Evolutionary conservation across 1,140 invertebrate species (phyloP), one percentile per base, ranked within the genome.

Genomic region (Phymastichus coffea): DNA sequence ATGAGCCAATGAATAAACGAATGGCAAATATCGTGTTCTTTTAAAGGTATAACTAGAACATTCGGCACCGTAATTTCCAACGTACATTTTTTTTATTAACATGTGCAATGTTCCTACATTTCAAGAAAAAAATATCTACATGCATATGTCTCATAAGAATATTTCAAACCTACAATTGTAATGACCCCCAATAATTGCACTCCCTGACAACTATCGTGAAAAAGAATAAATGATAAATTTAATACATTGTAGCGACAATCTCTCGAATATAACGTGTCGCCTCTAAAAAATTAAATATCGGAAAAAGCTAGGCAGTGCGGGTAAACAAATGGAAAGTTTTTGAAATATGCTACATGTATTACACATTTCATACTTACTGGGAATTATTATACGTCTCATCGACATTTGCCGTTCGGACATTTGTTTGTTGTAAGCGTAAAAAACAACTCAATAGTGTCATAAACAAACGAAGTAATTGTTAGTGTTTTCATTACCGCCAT

Each of bases 371-470:
- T 4, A 23, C 41, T 14, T 10, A 52, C 22, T 26, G 33, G 12
- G 1, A 46, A 44, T 37, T 44, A 59, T 44, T 47, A 4, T 37
- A 12, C 6, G 14, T 44, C 12, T 20, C 14, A 47, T 17, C 4
- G 47, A 37, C 38, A 17, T 43, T 25, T 28, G 14, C 35, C 43
- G 15, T 59, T 10, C 25, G 30, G 22, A 17, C 4, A 12, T 14
- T 10, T 53, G 25, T 37, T 15, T 7, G 10, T 38, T 59, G 2
- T 33, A 37, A 52, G 37, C 14, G 12, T 52, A 20, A 26, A 22
- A 28, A 48, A 40, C 26, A 59, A 59, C 30, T 59, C 41, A 59
- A 3, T 52, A 59, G 41, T 22, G 3, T 22, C 23, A 4, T 49
- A 51, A 58, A 19, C 25, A 44, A 44, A 38, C 8, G n/a, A 48